Evolutionary conservation across 1,140 invertebrate species (phyloP).

Genomic region (Coptotermes formosanus): DNA sequence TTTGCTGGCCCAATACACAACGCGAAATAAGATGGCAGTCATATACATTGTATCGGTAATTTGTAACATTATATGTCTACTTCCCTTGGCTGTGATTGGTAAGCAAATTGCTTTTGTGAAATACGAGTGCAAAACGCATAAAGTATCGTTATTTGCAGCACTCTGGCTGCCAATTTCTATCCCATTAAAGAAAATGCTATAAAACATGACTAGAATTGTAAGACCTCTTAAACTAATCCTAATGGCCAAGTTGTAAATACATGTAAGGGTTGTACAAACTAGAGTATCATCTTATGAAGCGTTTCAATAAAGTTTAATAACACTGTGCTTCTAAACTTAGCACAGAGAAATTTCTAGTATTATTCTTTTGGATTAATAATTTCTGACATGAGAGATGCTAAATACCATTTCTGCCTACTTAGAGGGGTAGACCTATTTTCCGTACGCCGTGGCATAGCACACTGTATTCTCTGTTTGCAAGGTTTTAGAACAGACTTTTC

Average conservation of each 20-base stretch:
- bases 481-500: too few relatives aligned
- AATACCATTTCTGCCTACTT: neutral
- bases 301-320: too few relatives aligned
- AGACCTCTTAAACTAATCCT: too few relatives aligned
- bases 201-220: neutral
- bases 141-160: neutral
- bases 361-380: neutral
- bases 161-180: neutral
- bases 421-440: too few relatives aligned
- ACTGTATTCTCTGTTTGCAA: too few relatives aligned
- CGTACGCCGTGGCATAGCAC: too few relatives aligned
- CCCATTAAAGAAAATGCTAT: neutral
- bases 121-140: neutral
- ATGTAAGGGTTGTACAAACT: neutral
- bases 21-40: neutral
- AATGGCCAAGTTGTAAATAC: too few relatives aligned
- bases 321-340: neutral
- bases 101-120: neutral
- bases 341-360: neutral
- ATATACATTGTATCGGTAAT: neutral
- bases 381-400: neutral
- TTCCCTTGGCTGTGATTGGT: neutral
- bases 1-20: neutral
- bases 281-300: neutral
- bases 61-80: neutral